These are phyloP conservation scores for Ophion costatus DNA, from an alignment of 2,888 invertebrate species.

Conservation along the genomic window DNA sequence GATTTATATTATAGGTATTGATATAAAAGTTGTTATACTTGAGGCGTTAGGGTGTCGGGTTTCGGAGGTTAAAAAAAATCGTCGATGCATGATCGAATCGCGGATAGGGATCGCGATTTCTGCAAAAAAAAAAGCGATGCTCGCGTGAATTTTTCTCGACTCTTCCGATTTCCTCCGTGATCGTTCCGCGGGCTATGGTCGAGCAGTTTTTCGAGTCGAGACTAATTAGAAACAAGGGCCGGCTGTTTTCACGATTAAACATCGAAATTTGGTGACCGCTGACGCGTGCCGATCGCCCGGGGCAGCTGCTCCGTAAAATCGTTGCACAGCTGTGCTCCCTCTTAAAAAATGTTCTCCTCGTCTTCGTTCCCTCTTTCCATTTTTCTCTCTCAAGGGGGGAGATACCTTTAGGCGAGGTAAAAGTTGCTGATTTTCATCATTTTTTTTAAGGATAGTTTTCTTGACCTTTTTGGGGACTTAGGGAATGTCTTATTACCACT, in stretches of 20 bases:
- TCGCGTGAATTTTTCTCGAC: neutral
- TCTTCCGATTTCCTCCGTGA: neutral
- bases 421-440: too few species aligned
- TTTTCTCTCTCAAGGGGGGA: neutral
- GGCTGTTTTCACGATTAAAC: conserved; percentile 74
- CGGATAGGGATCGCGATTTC: too few species aligned
- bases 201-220: neutral
- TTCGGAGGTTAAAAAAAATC: neutral
- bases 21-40: too few species aligned
- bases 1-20: too few species aligned
- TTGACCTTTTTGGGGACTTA: too few species aligned
- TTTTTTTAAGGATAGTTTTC: too few species aligned
- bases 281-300: conserved; percentile 77
- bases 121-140: neutral
- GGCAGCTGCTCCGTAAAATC: conserved; percentile 73
- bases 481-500: too few species aligned
- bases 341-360: neutral
- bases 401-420: too few species aligned
- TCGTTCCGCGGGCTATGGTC: conserved; percentile 16
- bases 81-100: neutral
- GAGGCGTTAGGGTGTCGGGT: neutral
- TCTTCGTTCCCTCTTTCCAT: neutral
- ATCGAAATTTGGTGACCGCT: conserved; percentile 74
- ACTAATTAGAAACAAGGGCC: conserved; percentile 59
- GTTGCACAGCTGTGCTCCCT: conserved; percentile 45